Base-by-base conservation (phyloP, 2,113 vertebrate genomes). In the Sapayoa aenigma region DNA sequence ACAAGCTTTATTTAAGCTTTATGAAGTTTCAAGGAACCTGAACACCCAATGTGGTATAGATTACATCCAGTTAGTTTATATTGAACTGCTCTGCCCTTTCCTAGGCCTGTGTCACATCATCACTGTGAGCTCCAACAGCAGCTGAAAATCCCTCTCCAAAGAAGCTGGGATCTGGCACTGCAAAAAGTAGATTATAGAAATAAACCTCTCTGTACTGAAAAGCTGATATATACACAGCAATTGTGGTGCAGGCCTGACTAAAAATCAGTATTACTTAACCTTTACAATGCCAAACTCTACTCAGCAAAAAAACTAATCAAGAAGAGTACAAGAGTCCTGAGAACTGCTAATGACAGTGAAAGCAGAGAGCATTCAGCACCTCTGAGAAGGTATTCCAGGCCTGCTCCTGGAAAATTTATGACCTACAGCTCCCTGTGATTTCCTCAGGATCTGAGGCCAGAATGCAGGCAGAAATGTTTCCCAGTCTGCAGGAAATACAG, bases 101-200 rank as follows among this genome's bases (percentile, higher is more conserved):
- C 63, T 67, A 31, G 41, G 62, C 42, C 75, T 65, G 27, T 82
- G 72, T 80, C 94, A 95, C 96, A 87, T 96, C 52, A 96, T 94
- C 95, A 96, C 7, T 47, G 81, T 56, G 18, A 44, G 76, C 76
- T 46, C 37, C 0, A 0, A 56, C 28, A 37, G 58, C 28, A 84
- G 84, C 84, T 82, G 89, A 63, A 91, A 95, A 87, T 72, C 68
- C 65, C 63, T 11, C 83, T 35, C 62, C 59, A 24, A 81, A 63
- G 56, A 47, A 94, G 87, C 76, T 3, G 4, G 24, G 68, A 78
- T 87, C 56, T 31, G 31, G 84, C 73, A 87, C 39, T 78, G 19
- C 21, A 91, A 67, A 80, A 81, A 91, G 39, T 0, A 56, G 56
- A 65, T 55, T 68, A 67, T 6, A 75, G 84, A 84, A 59, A 81